These are phyloP conservation scores for Stenoptilia bipunctidactyla DNA, from an alignment of 2,888 invertebrate species.

Conservation along the genomic window DNA sequence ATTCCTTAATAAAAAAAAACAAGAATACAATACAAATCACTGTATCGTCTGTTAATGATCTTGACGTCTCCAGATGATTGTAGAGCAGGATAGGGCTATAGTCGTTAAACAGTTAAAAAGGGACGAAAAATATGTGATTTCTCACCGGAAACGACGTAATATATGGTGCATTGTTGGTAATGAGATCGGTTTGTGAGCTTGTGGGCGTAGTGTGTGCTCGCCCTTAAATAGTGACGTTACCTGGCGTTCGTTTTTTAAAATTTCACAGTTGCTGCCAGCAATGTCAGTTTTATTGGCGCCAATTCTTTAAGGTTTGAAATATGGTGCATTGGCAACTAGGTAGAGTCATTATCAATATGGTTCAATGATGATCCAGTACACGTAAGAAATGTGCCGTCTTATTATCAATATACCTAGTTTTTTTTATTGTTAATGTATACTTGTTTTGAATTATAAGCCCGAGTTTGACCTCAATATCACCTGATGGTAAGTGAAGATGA, in stretches of 20 bases:
- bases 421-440: too few relatives aligned
- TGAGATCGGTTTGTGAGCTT: conserved; percentile 58
- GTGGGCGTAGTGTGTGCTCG: conserved; percentile 26
- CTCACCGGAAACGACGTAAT: conserved; percentile 64
- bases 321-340: too few relatives aligned
- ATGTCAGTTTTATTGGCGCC: neutral
- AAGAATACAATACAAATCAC: conserved; percentile 51
- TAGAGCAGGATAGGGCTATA: conserved; percentile 27
- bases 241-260: conserved; percentile 9
- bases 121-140: conserved; percentile 30
- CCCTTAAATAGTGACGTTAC: conserved; percentile 12
- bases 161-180: conserved; percentile 69
- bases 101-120: conserved; percentile 19
- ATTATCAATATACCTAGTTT: too few relatives aligned
- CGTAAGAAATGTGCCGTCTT: too few relatives aligned
- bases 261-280: neutral
- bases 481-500: too few relatives aligned
- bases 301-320: neutral
- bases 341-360: too few relatives aligned
- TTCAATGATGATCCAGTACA: too few relatives aligned
- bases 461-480: too few relatives aligned
- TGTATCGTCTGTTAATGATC: conserved; percentile 63
- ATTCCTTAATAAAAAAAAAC: conserved; percentile 15
- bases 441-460: too few relatives aligned
- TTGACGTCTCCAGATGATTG: conserved; percentile 49